These are phyloP conservation scores for Eugnorisma glareosa DNA, from an alignment of 2,888 invertebrate species.

Conservation along the genomic window DNA sequence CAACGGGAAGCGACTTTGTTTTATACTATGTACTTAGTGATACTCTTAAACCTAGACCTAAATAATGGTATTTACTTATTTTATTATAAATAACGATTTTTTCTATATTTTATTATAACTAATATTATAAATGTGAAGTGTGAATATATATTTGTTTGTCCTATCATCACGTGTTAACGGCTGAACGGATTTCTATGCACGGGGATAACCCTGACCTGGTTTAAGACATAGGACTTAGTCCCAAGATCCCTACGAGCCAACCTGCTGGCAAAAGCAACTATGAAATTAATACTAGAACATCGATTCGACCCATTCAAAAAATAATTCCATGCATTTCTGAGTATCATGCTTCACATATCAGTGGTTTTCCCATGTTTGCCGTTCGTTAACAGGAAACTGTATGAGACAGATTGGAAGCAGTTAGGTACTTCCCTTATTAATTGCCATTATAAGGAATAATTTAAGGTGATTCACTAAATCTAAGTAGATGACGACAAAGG, in stretches of 20 bases:
- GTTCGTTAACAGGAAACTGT: conserved; percentile 53
- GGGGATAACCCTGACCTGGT: neutral
- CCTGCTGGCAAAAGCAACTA: neutral
- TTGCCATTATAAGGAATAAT: conserved; percentile 1
- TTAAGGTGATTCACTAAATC: conserved; percentile 46
- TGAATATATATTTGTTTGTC: neutral
- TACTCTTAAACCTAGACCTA: conserved; percentile 39
- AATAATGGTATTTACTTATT: conserved; percentile 1
- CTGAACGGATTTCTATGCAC: neutral
- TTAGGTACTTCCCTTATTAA: conserved; percentile 59
- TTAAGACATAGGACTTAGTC: neutral
- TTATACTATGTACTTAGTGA: no score
- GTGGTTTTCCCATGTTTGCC: conserved; percentile 43
- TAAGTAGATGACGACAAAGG: conserved; percentile 18
- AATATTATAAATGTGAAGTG: neutral
- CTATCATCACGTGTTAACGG: neutral
- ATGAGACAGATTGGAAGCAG: conserved; percentile 27
- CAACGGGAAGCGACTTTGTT: no score
- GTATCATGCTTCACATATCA: conserved; percentile 25
- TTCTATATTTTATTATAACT: neutral
- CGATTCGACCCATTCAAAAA: conserved; percentile 7
- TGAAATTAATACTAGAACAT: neutral
- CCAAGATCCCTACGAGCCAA: neutral
- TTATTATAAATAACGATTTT: neutral
- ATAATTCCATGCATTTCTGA: conserved; percentile 53